Base-by-base conservation (phyloP, 2,113 vertebrate species). In the Leuciscus idus region DNA sequence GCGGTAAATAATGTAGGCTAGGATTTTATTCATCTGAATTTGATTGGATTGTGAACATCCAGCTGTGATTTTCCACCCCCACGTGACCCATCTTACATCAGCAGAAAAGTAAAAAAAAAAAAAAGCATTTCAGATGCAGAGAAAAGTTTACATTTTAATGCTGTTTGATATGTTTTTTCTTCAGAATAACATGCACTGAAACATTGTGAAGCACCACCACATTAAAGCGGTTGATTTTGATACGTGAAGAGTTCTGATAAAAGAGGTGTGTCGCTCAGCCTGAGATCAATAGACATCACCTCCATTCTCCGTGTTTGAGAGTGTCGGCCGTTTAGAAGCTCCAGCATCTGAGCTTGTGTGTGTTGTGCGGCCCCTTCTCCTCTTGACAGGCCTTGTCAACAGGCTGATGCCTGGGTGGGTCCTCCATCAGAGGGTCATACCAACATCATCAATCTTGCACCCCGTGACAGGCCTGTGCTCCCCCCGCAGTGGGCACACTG, bases 381-480 rank as follows among this genome's bases (percentile, higher is more conserved):
- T 86, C 85, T 83, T 92, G 94, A 94, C 87, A 82, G 90, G 88
- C 85, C 90, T 85, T 94, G 94, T 94, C 93, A 93, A 93, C 91
- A 50, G 89, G 52, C 36, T 90, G 91, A 92, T 94, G 90, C 92
- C 89, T 94, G 94, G 93, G 93, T 91, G 94, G 94, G 94, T 91
- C 93, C 90, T 92, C 91, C 87, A 93, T 94, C 94, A 89, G 85
- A 85, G 81, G 95, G 95, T 96, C 95, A 95, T 93, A 95, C 94
- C 83, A 95, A 95, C 95, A 96, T 95, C 95, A 96, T 96, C 95
- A 95, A 96, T 96, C 95, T 95, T 94, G 84, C 84, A 77, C 76
- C 66, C 84, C 21, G 88, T 94, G 95, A 95, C 95, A 95, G 92
- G 90, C 86, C 72, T 85, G 91, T 81, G 70, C 90, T 87, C 86